These are phyloP conservation scores for Dorcus hopei DNA, from an alignment of 2,888 invertebrate species.

Conservation along the genomic window DNA sequence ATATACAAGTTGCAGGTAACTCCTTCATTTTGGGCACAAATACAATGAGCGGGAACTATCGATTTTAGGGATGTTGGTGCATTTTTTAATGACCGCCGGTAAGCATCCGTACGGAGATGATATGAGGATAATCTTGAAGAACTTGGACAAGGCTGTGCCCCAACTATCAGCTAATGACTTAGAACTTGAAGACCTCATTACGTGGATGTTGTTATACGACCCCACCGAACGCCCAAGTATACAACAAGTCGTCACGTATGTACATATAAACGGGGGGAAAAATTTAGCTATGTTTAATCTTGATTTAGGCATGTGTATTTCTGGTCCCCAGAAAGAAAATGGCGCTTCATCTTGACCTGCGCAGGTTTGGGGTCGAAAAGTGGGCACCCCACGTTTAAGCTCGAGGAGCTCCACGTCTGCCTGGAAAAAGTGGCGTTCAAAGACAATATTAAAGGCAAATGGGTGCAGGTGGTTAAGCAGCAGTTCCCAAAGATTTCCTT, in stretches of 20 bases:
- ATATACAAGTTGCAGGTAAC: constrained; percentile 46
- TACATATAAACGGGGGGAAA: background rate
- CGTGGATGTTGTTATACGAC: constrained; percentile 46
- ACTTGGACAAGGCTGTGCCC: constrained; percentile 37
- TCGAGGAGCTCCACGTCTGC: constrained; percentile 37
- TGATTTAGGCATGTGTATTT: constrained; percentile 42
- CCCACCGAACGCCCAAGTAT: constrained; percentile 42
- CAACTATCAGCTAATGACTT: constrained; percentile 32
- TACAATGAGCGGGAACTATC: background rate
- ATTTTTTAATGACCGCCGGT: constrained; percentile 46
- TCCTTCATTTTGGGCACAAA: background rate
- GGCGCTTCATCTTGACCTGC: constrained; percentile 45
- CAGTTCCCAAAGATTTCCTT: constrained; percentile 34
- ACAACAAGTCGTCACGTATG: constrained; percentile 44
- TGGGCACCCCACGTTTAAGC: constrained; percentile 30
- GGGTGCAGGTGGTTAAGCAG: constrained; percentile 40
- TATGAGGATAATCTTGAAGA: constrained; percentile 42
- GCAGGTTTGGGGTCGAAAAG: constrained; percentile 38
- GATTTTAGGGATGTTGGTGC: constrained; percentile 42
- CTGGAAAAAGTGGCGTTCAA: constrained; percentile 38
- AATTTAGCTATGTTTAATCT: background rate
- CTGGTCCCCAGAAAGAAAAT: constrained; percentile 42
- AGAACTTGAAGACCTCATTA: constrained; percentile 43
- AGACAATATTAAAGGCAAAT: constrained; percentile 41
- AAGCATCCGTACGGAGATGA: constrained; percentile 46